Percentiles rank a stretch among this genome's conserved stretches.
Evolutionary conservation across 2,888 invertebrate genomes (phyloP).

Genomic region (Pyrrhia umbra): DNA sequence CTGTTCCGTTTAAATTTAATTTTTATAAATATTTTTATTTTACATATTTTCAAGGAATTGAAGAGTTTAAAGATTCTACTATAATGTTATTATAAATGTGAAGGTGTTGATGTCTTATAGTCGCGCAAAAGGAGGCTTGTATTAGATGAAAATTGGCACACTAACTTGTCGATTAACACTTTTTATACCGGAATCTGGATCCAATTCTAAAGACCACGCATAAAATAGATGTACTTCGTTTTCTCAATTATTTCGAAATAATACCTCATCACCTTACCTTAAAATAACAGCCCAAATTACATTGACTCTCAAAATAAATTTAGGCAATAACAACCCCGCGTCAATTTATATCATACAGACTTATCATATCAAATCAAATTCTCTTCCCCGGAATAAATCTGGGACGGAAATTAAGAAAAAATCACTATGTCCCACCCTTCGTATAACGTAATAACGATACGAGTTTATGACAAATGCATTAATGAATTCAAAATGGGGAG

Average conservation of each 20-base stretch:
- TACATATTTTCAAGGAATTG: not conserved
- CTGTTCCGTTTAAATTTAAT: conserved; percentile 50
- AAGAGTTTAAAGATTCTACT: not conserved
- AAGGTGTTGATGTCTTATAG: too few relatives aligned
- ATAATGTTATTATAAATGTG: not conserved
- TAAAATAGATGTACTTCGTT: too few relatives aligned
- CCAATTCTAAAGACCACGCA: too few relatives aligned
- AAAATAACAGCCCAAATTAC: not conserved
- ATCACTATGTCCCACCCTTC: conserved; percentile 54
- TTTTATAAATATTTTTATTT: conserved; percentile 10
- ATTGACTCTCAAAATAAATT: conserved; percentile 16
- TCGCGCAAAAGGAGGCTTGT: too few relatives aligned
- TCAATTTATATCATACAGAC: conserved; percentile 37
- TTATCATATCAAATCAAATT: conserved; percentile 58
- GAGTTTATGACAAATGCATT: conserved; percentile 83
- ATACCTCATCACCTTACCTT: too few relatives aligned
- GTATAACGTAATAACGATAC: conserved; percentile 66
- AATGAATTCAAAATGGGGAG: conserved; percentile 78
- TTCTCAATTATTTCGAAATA: too few relatives aligned
- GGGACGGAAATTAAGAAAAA: conserved; percentile 72
- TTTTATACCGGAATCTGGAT: too few relatives aligned
- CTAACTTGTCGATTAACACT: too few relatives aligned
- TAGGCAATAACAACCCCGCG: conserved; percentile 9
- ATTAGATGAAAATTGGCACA: too few relatives aligned
- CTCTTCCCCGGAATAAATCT: conserved; percentile 56